phyloP scores from a whole-genome alignment of 2,888 invertebrate genomes.

The Cephus rjabovi region DNA sequence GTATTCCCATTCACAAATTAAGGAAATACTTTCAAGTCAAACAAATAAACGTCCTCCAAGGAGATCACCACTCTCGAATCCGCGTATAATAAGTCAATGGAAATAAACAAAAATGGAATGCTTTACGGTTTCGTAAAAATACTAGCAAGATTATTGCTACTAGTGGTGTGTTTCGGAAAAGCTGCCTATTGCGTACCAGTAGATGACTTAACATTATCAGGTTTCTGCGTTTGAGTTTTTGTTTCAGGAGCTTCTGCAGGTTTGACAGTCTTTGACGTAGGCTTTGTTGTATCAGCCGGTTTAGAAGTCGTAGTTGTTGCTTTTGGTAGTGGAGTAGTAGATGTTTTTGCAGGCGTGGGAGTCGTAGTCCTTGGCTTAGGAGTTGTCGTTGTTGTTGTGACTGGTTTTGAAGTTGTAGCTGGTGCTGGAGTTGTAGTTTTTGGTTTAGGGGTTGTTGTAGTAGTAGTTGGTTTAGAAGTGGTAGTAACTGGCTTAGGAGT shows the following conservation, averaged over 20 bases:
- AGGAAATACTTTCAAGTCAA: not conserved
- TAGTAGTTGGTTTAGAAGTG: constrained; percentile 13
- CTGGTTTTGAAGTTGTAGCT: constrained; percentile 37
- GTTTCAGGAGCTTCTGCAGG: constrained; percentile 24
- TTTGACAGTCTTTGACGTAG: constrained; percentile 31
- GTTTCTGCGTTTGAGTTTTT: constrained; percentile 38
- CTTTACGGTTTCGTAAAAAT: not conserved
- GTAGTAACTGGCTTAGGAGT: constrained; percentile 6
- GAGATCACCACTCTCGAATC: not conserved
- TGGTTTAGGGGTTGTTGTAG: constrained; percentile 17
- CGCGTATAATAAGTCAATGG: not conserved
- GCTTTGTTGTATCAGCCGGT: constrained; percentile 13
- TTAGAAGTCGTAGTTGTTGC: not conserved
- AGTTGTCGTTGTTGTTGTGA: constrained; percentile 30
- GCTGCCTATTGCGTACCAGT: constrained; percentile 65
- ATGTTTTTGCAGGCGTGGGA: constrained; percentile 13
- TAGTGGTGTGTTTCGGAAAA: constrained; percentile 2
- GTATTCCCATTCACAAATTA: not conserved
- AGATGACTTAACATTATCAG: constrained; percentile 66
- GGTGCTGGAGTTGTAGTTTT: constrained; percentile 29
- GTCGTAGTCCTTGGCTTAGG: constrained; percentile 19
- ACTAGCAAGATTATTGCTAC: not conserved
- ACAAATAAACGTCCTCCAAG: not conserved
- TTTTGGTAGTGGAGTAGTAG: constrained; percentile 7
- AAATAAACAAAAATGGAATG: not conserved